Evolutionary conservation across 35 echinoderm and acorn worm species (phyloP).

Genomic region (Ophiothrix spiculata): DNA sequence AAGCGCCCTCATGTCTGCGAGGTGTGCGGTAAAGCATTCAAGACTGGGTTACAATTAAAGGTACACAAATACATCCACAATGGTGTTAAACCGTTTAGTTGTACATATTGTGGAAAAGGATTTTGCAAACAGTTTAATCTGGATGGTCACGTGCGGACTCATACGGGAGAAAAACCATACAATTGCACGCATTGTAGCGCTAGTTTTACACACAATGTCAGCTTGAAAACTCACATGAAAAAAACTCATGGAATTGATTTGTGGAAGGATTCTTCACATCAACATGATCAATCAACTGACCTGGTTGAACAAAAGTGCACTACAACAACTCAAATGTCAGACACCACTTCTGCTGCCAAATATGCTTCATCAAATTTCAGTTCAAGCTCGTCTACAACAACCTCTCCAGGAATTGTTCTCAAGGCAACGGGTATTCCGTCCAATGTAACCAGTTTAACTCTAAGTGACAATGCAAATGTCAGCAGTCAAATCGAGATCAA

Average conservation of each 20-base stretch:
- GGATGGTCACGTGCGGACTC: background rate
- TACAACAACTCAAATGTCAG: too few species aligned
- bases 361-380: too few species aligned
- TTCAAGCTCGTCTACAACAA: too few species aligned
- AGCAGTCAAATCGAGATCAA: too few species aligned
- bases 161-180: background rate
- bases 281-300: too few species aligned
- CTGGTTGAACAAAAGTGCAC: too few species aligned
- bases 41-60: background rate
- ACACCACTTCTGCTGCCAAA: too few species aligned
- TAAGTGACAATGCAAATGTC: too few species aligned
- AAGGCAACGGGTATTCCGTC: too few species aligned
- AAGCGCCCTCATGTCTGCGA: background rate
- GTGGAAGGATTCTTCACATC: background rate
- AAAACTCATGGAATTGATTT: background rate
- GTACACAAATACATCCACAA: background rate
- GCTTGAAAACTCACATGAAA: background rate
- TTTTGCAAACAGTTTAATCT: background rate
- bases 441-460: too few species aligned
- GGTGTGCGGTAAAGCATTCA: background rate
- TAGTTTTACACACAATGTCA: background rate
- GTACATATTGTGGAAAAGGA: constrained; percentile 1
- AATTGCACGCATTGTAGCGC: background rate
- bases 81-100: background rate
- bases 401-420: too few species aligned